Conservation (phyloP, 2,888 invertebrate genomes). For the Lumbricus terrestris region DNA sequence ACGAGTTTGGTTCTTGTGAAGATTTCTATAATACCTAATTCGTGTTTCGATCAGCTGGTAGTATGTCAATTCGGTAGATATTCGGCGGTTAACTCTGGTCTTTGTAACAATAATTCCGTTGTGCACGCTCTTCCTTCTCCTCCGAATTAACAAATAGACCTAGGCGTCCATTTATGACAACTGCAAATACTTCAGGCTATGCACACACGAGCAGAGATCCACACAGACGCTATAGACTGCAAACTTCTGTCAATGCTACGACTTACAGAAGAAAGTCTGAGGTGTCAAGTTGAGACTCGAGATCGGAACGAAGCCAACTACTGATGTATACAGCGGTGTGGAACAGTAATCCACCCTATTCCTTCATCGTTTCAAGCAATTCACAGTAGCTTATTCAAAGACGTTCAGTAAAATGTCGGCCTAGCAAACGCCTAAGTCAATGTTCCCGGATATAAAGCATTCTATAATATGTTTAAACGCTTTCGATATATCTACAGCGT, state of each 20-base stretch:
- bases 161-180: background rate
- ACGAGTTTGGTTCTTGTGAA: too few relatives aligned
- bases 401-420: background rate
- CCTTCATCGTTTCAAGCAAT: background rate
- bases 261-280: too few relatives aligned
- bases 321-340: background rate
- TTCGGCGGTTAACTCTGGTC: background rate
- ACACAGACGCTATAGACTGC: background rate
- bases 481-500: background rate
- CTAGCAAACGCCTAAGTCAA: background rate
- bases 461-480: background rate
- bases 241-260: background rate
- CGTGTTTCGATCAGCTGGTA: too few relatives aligned
- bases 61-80: background rate
- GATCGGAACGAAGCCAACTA: too few relatives aligned
- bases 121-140: background rate
- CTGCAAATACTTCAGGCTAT: background rate
- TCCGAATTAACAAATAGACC: background rate
- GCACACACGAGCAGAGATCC: background rate
- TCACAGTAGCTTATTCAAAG: background rate
- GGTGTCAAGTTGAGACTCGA: too few relatives aligned
- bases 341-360: background rate
- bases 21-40: too few relatives aligned
- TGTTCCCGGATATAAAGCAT: background rate
- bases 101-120: too few relatives aligned